These are phyloP conservation scores for Esox niger DNA, from an alignment of 2,113 vertebrate species.

Conservation along the genomic window DNA sequence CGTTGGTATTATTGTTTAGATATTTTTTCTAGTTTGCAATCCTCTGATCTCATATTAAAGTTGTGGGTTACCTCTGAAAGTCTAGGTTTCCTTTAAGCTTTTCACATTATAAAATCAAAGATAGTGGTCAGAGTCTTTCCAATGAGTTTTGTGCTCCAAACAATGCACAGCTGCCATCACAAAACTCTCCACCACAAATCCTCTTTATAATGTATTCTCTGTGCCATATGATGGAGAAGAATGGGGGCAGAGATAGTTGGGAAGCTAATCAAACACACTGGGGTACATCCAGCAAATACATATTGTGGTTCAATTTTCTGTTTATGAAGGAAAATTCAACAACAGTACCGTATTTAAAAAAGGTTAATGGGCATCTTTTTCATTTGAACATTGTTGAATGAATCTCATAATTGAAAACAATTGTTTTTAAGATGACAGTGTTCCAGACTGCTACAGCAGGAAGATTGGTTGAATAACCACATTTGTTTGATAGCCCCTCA, in stretches of 20 bases:
- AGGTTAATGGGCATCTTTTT: background rate
- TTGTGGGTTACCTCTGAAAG: background rate
- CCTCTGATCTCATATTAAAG: no score
- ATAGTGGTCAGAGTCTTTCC: background rate
- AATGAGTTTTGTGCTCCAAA: background rate
- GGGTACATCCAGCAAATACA: constrained; percentile 1
- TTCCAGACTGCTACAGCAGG: no score
- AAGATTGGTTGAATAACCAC: no score
- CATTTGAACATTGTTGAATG: no score
- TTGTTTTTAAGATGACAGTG: no score
- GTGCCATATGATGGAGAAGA: background rate
- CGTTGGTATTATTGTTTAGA: no score
- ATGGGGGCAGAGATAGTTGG: background rate
- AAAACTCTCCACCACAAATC: background rate
- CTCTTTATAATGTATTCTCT: background rate
- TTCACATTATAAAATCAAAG: background rate
- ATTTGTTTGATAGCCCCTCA: no score
- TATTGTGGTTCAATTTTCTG: no score
- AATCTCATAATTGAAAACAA: no score
- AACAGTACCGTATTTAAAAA: background rate
- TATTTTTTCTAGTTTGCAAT: no score
- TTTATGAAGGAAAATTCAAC: background rate
- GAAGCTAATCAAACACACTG: background rate
- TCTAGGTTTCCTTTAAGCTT: background rate
- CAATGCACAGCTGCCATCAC: background rate